Percentiles rank a stretch among this genome's conserved stretches.
Evolutionary conservation across 2,113 vertebrate species (phyloP).

Genomic region (Planiliza haematocheilus): DNA sequence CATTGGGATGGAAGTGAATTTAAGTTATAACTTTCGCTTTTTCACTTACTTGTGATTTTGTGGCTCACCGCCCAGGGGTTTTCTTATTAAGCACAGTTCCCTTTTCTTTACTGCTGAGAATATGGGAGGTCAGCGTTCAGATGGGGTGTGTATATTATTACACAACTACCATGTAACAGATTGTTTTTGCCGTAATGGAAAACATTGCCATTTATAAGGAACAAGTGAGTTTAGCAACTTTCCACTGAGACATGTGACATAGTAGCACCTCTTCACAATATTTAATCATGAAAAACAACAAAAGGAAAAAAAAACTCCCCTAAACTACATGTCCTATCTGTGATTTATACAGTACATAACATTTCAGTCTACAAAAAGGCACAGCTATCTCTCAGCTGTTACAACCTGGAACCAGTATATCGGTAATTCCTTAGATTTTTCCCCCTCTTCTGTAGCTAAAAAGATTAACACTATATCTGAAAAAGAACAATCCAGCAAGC

Average conservation of each 20-base stretch:
- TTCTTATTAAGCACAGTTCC: neutral
- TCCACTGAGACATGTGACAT: too few relatives aligned
- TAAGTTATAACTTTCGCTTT: neutral
- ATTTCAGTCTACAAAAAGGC: constrained; percentile 32
- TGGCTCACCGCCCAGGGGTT: neutral
- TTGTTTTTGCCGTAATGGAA: too few relatives aligned
- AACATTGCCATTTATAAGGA: too few relatives aligned
- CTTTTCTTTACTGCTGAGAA: constrained; percentile 10
- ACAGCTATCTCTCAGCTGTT: constrained; percentile 9
- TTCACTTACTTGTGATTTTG: neutral
- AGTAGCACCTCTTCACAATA: too few relatives aligned
- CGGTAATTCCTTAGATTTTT: constrained; percentile 49
- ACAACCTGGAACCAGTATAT: constrained; percentile 30
- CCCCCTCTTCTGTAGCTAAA: neutral
- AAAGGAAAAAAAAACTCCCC: too few relatives aligned
- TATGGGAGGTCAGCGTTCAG: neutral
- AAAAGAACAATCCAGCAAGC: too few relatives aligned
- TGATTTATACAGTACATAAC: constrained; percentile 8
- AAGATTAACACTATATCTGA: too few relatives aligned
- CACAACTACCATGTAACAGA: neutral
- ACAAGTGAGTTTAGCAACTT: too few relatives aligned
- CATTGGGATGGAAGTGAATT: neutral
- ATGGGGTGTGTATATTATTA: neutral
- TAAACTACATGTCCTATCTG: constrained; percentile 21
- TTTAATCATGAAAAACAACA: too few relatives aligned